Evolutionary conservation across 2,888 invertebrate species (phyloP).

Genomic region (Mayetiola destructor): DNA sequence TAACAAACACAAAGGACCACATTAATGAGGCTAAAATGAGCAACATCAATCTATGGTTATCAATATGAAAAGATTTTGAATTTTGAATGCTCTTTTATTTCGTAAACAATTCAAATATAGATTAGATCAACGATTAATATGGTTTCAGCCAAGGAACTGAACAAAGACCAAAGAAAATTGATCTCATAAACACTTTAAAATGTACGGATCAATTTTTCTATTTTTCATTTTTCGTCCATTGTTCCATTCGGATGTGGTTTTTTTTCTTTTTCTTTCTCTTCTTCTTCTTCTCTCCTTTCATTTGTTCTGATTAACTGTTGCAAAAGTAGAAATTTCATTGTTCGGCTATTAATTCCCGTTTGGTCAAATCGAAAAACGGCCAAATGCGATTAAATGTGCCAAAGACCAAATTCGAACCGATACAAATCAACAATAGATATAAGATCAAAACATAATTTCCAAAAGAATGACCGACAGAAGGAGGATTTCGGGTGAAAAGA

Average conservation of each 20-base stretch:
- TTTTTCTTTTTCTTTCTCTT: background rate
- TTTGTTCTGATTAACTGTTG: background rate
- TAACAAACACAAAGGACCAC: no score
- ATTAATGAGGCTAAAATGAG: no score
- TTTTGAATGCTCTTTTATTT: no score
- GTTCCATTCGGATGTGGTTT: background rate
- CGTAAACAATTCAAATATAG: no score
- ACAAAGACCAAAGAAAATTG: background rate
- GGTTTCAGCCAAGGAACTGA: no score
- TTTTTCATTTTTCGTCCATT: slow-evolving; percentile 6
- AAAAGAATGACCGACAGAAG: no score
- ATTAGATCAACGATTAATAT: no score
- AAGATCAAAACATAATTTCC: slow-evolving; percentile 12
- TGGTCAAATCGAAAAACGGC: background rate
- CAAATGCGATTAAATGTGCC: background rate
- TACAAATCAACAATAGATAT: background rate
- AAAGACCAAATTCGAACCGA: background rate
- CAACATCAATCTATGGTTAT: no score
- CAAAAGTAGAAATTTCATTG: no score
- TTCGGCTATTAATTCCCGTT: slow-evolving; percentile 2
- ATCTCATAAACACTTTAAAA: slow-evolving; percentile 8
- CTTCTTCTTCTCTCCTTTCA: background rate
- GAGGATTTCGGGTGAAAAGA: no score
- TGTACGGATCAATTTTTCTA: background rate
- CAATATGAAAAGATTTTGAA: no score